Percentiles rank a stretch among this genome's conserved stretches.
phyloP scores from a whole-genome alignment of 2,797 vertebrate genomes.

The Pangasius krempfi region DNA sequence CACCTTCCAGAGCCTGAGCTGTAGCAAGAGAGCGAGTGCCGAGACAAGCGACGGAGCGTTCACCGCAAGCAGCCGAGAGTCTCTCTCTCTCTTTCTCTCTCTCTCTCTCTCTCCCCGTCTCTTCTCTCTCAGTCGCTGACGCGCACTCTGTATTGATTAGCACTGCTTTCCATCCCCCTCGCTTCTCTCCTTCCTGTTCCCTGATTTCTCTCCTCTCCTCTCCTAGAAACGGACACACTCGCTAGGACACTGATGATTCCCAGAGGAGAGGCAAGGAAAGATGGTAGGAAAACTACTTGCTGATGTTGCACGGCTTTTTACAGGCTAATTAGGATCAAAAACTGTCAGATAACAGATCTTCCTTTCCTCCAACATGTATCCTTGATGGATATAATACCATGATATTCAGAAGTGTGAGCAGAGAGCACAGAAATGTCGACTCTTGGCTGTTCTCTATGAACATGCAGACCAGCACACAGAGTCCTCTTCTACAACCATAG shows the following conservation, averaged over 20 bases:
- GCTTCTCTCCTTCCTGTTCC: conserved; percentile 57
- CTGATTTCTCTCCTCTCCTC: conserved; percentile 41
- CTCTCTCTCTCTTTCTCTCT: conserved; percentile 56
- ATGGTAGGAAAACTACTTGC: conserved; percentile 38
- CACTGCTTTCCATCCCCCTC: conserved; percentile 71
- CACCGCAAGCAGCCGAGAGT: conserved; percentile 59
- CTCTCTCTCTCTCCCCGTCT: conserved; percentile 64
- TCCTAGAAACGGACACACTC: conserved; percentile 56
- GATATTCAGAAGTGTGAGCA: conserved; percentile 54
- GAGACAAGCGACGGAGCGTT: conserved; percentile 59
- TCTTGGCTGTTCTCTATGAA: conserved; percentile 59
- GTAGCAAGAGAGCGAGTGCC: conserved; percentile 38
- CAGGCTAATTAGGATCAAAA: conserved; percentile 67
- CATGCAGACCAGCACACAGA: conserved; percentile 57
- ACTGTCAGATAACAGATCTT: conserved; percentile 42
- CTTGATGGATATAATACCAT: conserved; percentile 60
- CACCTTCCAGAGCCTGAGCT: conserved; percentile 26
- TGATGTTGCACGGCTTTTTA: conserved; percentile 57
- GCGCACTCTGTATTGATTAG: conserved; percentile 61
- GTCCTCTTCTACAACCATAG: conserved; percentile 72
- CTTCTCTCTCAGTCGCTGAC: conserved; percentile 63
- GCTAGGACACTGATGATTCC: conserved; percentile 61
- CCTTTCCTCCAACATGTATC: conserved; percentile 56
- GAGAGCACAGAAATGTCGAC: conserved; percentile 42
- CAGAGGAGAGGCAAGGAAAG: conserved; percentile 10